A percentile compares a stretch with the other conserved stretches of the same genome.
phyloP scores from a whole-genome alignment of 1,140 invertebrate species.

The Antheraea mylitta region DNA sequence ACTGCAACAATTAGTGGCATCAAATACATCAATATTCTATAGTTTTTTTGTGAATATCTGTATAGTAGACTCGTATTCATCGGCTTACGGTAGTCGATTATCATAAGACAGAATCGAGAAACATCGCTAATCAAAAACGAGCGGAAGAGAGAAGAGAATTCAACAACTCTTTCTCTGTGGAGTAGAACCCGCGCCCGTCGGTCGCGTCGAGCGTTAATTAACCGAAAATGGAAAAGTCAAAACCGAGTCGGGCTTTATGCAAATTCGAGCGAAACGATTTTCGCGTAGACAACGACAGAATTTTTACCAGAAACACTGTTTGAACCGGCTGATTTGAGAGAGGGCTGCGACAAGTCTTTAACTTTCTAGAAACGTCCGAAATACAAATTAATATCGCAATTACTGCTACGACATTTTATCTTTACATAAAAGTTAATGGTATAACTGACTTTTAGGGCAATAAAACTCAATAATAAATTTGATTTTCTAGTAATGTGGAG shows the following conservation, averaged over 20 bases:
- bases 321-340: constrained; percentile 54
- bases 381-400: constrained; percentile 9
- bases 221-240: constrained; percentile 73
- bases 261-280: constrained; percentile 64
- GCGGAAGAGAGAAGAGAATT: constrained; percentile 36
- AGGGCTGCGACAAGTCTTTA: constrained; percentile 24
- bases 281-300: constrained; percentile 50
- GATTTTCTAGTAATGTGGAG: too few relatives aligned
- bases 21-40: too few relatives aligned
- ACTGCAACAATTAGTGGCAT: too few relatives aligned
- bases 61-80: too few relatives aligned
- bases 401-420: constrained; percentile 2
- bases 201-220: constrained; percentile 63
- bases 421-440: background rate
- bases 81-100: background rate
- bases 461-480: too few relatives aligned
- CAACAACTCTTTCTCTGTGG: constrained; percentile 53
- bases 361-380: background rate
- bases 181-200: constrained; percentile 6
- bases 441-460: constrained; percentile 8
- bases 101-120: background rate
- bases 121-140: constrained; percentile 27
- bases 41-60: too few relatives aligned
- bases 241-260: constrained; percentile 58
- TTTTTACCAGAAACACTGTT: constrained; percentile 57